Evolutionary conservation across 2,113 vertebrate species (phyloP).

Genomic region (Shinisaurus crocodilurus): DNA sequence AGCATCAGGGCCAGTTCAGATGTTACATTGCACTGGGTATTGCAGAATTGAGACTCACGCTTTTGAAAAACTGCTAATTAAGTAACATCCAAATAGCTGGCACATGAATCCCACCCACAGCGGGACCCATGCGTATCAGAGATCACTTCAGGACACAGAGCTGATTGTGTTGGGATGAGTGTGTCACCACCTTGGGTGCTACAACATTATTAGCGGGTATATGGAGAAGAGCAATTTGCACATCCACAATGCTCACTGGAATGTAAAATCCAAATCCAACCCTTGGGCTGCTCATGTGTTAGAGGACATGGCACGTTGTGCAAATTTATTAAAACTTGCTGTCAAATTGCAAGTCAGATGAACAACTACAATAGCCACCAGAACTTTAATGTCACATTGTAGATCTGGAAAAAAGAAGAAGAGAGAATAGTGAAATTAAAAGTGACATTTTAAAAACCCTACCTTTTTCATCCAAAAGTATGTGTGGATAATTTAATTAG

Average conservation of each 20-base stretch:
- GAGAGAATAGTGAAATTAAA: conserved; percentile 2
- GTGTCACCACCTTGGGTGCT: not conserved
- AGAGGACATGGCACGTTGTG: not conserved
- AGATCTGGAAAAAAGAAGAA: conserved; percentile 21
- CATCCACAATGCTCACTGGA: not conserved
- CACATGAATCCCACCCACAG: not conserved
- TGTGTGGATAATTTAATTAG: conserved; percentile 10
- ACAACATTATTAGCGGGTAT: not conserved
- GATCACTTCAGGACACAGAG: not conserved
- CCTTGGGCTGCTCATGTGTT: not conserved
- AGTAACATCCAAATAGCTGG: not conserved
- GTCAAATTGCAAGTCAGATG: not conserved
- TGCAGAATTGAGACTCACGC: not conserved
- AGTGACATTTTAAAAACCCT: not conserved
- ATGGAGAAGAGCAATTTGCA: not conserved
- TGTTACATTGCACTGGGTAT: not conserved
- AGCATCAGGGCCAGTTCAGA: not conserved
- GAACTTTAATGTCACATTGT: not conserved
- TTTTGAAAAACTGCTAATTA: not conserved
- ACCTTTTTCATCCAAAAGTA: conserved; percentile 19
- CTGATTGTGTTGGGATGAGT: not conserved
- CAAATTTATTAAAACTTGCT: not conserved
- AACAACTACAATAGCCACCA: not conserved
- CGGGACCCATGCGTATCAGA: not conserved
- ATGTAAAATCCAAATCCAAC: not conserved